A percentile compares a stretch with the other conserved stretches of the same genome.
Conservation (phyloP, 2,888 invertebrate genomes). For the Ophion costatus region DNA sequence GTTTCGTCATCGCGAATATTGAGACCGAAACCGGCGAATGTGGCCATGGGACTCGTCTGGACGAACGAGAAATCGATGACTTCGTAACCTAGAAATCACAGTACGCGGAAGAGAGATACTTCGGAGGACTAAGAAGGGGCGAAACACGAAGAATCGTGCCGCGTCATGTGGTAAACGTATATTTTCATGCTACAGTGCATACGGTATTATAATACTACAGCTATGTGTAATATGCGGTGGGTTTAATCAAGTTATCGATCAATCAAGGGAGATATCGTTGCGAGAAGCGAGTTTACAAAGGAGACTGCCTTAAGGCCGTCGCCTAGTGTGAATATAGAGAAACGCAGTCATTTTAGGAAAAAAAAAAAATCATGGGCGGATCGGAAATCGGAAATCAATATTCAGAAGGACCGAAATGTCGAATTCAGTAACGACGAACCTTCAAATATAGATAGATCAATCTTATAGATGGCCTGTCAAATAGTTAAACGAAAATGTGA, state of each 20-base stretch:
- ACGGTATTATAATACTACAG: constrained; percentile 27
- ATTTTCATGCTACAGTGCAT: constrained; percentile 42
- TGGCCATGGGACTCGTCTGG: constrained; percentile 30
- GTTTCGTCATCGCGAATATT: constrained; percentile 22
- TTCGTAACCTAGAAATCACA: constrained; percentile 69
- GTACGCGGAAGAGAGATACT: constrained; percentile 41
- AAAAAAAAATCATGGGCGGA: too few species aligned
- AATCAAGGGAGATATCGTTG: constrained; percentile 44
- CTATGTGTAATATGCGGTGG: constrained; percentile 4
- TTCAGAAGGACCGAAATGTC: too few species aligned
- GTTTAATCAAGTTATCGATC: constrained; percentile 22
- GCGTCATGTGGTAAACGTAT: constrained; percentile 55
- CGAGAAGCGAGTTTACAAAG: constrained; percentile 1
- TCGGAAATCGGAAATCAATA: too few species aligned
- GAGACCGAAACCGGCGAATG: constrained; percentile 36
- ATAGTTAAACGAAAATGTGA: too few species aligned
- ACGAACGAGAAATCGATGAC: constrained; percentile 66
- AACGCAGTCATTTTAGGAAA: too few species aligned
- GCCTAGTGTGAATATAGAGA: too few species aligned
- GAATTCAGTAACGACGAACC: too few species aligned
- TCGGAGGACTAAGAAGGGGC: constrained; percentile 37
- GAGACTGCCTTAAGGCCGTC: constrained; percentile 17
- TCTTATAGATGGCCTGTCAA: too few species aligned
- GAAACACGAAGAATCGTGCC: constrained; percentile 40
- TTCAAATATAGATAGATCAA: too few species aligned